These are phyloP conservation scores for Volucella inflata DNA, from an alignment of 2,888 invertebrate species.

Conservation along the genomic window DNA sequence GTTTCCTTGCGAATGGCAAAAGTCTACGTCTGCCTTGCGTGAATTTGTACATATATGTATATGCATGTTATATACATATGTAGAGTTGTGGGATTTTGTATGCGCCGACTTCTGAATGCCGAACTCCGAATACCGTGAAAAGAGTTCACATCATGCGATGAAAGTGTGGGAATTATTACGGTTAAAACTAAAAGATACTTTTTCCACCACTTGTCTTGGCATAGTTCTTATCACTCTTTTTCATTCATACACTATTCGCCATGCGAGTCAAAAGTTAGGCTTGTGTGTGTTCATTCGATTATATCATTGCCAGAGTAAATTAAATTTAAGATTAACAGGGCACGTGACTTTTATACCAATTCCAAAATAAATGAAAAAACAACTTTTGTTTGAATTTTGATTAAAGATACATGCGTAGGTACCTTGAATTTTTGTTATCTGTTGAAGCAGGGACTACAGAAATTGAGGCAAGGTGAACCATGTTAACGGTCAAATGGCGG, in stretches of 20 bases:
- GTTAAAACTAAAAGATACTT: slow-evolving; percentile 45
- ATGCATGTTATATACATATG: too few relatives aligned
- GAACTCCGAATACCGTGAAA: slow-evolving; percentile 68
- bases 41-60: too few relatives aligned
- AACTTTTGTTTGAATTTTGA: background rate
- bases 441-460: background rate
- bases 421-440: slow-evolving; percentile 15
- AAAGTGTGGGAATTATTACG: slow-evolving; percentile 71
- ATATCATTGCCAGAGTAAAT: slow-evolving; percentile 60
- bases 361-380: background rate
- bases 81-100: slow-evolving; percentile 34
- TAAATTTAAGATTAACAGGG: slow-evolving; percentile 14
- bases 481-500: too few relatives aligned
- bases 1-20: slow-evolving; percentile 2
- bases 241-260: background rate
- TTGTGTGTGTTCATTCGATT: background rate
- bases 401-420: too few relatives aligned
- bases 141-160: slow-evolving; percentile 69
- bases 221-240: slow-evolving; percentile 38
- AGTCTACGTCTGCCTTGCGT: background rate
- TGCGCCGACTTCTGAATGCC: background rate
- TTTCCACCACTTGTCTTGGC: slow-evolving; percentile 45
- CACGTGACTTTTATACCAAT: slow-evolving; percentile 71
- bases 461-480: slow-evolving; percentile 9
- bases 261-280: slow-evolving; percentile 2